Percentiles rank a stretch among this genome's conserved stretches.
Evolutionary conservation across 2,888 invertebrate species (phyloP).

Genomic region (Catocala nupta): DNA sequence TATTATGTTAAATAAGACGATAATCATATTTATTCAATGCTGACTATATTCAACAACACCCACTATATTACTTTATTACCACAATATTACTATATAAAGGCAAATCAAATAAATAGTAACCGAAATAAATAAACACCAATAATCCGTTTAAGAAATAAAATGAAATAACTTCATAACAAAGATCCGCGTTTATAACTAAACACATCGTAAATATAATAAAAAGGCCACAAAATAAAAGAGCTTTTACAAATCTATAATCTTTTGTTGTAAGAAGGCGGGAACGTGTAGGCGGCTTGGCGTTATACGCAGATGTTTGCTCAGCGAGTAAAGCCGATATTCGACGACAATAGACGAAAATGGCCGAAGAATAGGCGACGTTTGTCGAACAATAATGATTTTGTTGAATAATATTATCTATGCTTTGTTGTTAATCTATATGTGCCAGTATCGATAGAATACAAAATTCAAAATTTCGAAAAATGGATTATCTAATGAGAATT

Average conservation of each 20-base stretch:
- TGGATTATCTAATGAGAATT: background rate
- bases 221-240: slow-evolving; percentile 33
- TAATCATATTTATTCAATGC: background rate
- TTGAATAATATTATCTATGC: slow-evolving; percentile 63
- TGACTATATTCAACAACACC: too few relatives aligned
- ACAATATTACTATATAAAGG: background rate
- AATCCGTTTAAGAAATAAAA: slow-evolving; percentile 23
- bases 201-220: slow-evolving; percentile 25
- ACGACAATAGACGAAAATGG: slow-evolving; percentile 61
- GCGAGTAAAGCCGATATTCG: slow-evolving; percentile 49
- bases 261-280: slow-evolving; percentile 56
- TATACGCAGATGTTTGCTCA: slow-evolving; percentile 77
- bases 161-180: slow-evolving; percentile 13
- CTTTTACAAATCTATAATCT: slow-evolving; percentile 39
- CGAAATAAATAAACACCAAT: slow-evolving; percentile 9
- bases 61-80: background rate
- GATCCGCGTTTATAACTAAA: slow-evolving; percentile 14
- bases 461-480: slow-evolving; percentile 1
- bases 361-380: slow-evolving; percentile 58
- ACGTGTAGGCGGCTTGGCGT: slow-evolving; percentile 37
- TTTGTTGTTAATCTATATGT: slow-evolving; percentile 73
- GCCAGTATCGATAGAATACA: slow-evolving; percentile 9
- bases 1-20: background rate
- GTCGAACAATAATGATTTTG: slow-evolving; percentile 31
- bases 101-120: background rate